Percentiles rank a stretch among this genome's conserved stretches.
Evolutionary conservation across 2,113 vertebrate species (phyloP).

Genomic region (Silurus glanis): DNA sequence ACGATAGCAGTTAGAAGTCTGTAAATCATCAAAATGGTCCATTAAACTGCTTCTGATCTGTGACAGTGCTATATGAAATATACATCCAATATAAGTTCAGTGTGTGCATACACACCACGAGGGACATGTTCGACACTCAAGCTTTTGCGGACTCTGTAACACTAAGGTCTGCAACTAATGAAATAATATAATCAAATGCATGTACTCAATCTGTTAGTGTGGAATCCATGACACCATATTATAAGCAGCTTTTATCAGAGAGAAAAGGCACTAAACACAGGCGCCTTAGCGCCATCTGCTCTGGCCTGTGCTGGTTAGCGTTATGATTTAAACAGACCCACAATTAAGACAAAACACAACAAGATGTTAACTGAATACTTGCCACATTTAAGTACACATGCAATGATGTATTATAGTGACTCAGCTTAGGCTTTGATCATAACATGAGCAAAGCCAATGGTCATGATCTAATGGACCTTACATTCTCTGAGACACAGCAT

Average conservation of each 20-base stretch:
- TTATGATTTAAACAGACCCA: constrained; percentile 38
- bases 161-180: background rate
- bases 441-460: constrained; percentile 41
- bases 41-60: constrained; percentile 50
- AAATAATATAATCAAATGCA: constrained; percentile 35
- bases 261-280: constrained; percentile 30
- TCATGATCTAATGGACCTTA: constrained; percentile 38
- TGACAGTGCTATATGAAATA: constrained; percentile 44
- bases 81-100: constrained; percentile 42
- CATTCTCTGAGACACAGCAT: constrained; percentile 43
- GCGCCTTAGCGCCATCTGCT: constrained; percentile 43
- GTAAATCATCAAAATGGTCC: constrained; percentile 46
- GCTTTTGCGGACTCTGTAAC: background rate
- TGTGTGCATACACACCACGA: constrained; percentile 6
- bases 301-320: constrained; percentile 34
- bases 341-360: constrained; percentile 52
- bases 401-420: constrained; percentile 48
- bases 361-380: constrained; percentile 44
- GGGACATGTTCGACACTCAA: constrained; percentile 22
- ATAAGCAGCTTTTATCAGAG: constrained; percentile 46
- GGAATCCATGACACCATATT: constrained; percentile 3
- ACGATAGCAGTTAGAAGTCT: constrained; percentile 31
- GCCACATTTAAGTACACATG: constrained; percentile 40
- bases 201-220: constrained; percentile 4
- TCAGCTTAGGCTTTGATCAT: constrained; percentile 49